Conservation (phyloP, 2,888 invertebrate genomes). For the Pheosia gnoma region DNA sequence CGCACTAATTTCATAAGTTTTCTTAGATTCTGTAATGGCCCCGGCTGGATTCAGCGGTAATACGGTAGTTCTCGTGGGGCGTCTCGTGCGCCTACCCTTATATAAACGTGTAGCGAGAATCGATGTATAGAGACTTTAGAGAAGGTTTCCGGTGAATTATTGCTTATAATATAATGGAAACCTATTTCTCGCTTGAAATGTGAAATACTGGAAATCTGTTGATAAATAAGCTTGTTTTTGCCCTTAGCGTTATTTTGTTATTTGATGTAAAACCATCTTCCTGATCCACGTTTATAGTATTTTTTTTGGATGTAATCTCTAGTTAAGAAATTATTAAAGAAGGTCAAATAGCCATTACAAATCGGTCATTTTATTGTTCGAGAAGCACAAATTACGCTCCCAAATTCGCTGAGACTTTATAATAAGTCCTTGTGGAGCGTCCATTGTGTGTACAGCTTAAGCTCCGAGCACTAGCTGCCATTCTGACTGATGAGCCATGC, state of each 20-base stretch:
- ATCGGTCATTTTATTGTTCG: background rate
- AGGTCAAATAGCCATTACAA: background rate
- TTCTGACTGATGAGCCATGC: background rate
- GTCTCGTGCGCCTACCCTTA: no score
- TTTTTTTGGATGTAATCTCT: background rate
- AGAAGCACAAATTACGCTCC: background rate
- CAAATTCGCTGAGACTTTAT: background rate
- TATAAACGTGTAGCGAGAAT: constrained; percentile 1
- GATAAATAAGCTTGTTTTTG: no score
- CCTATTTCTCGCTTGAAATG: no score
- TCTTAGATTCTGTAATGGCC: constrained; percentile 13
- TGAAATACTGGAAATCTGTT: no score
- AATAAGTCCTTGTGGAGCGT: background rate
- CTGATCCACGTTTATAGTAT: background rate
- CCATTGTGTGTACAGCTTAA: background rate
- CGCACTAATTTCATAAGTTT: constrained; percentile 15
- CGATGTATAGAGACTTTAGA: constrained; percentile 1
- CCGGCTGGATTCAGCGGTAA: background rate
- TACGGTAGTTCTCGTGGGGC: background rate
- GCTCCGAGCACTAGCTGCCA: background rate
- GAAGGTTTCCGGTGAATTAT: background rate
- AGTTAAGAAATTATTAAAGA: background rate
- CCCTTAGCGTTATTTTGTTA: no score
- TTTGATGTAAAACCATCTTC: background rate
- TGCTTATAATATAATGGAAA: background rate